Conservation (phyloP, 2,888 invertebrate species). For the Antitype chi region DNA sequence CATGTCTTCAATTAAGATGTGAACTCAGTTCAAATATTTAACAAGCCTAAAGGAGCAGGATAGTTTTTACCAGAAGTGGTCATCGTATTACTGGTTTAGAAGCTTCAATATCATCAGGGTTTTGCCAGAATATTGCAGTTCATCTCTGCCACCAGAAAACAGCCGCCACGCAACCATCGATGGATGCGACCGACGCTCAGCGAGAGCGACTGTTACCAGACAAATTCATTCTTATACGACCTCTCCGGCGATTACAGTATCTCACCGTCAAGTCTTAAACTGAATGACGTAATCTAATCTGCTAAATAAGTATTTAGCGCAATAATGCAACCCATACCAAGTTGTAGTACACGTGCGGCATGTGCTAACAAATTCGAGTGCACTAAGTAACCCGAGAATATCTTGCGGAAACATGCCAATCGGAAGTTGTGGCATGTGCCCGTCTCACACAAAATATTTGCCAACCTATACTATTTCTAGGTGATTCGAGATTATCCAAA, state of each 20-base stretch:
- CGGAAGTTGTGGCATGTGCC: conserved; percentile 43
- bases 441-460: conserved; percentile 39
- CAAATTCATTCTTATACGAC: not conserved
- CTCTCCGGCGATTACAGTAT: not conserved
- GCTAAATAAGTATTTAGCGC: not conserved
- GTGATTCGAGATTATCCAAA: conserved; percentile 21
- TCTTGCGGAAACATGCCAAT: conserved; percentile 22
- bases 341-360: not conserved
- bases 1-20: not conserved
- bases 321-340: not conserved
- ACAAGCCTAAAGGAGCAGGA: not conserved
- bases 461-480: conserved; percentile 32
- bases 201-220: not conserved
- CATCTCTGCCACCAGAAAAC: not conserved
- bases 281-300: not conserved
- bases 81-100: not conserved
- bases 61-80: not conserved
- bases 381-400: conserved; percentile 26
- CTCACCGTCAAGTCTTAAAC: not conserved
- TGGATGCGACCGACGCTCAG: not conserved
- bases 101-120: not conserved
- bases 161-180: not conserved
- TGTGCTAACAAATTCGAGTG: conserved; percentile 20
- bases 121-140: not conserved
- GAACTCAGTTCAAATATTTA: not conserved